Evolutionary conservation across 2,888 invertebrate species (phyloP).

Genomic region (Uropetala carovei): DNA sequence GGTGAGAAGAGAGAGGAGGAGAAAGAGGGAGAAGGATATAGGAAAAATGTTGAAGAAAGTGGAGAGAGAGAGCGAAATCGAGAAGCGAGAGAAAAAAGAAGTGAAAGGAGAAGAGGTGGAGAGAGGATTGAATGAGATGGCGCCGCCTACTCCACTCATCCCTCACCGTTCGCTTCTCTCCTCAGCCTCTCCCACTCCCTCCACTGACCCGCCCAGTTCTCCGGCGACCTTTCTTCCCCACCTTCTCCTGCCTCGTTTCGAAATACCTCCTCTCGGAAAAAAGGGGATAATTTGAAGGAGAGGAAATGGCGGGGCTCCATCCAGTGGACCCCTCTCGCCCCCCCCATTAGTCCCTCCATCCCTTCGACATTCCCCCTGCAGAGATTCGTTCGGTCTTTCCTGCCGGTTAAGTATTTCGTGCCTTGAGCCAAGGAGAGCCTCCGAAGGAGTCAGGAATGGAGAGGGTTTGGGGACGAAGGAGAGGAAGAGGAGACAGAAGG

Average conservation of each 20-base stretch:
- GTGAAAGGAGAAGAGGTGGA: not conserved
- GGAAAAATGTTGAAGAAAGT: not conserved
- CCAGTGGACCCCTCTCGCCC: not conserved
- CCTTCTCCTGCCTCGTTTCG: too few species aligned
- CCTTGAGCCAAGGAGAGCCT: not conserved
- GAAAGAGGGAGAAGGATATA: not conserved
- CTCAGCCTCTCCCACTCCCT: too few species aligned
- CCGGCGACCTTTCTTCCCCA: not conserved
- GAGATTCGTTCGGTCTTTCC: conserved; percentile 12
- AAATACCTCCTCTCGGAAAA: not conserved
- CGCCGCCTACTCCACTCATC: too few species aligned
- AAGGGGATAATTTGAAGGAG: conserved; percentile 17
- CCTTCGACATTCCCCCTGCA: not conserved
- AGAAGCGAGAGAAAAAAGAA: not conserved
- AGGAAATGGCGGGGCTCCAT: not conserved
- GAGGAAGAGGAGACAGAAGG: not conserved
- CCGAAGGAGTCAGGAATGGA: not conserved
- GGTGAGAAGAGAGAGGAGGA: too few species aligned
- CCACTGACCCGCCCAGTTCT: not conserved
- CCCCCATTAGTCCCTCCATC: not conserved
- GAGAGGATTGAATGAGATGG: not conserved
- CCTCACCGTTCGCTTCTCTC: too few species aligned
- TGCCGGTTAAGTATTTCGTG: conserved; percentile 31
- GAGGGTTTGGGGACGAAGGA: too few species aligned
- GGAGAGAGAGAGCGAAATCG: not conserved